These are phyloP conservation scores for Scaptomyza hsui DNA, from an alignment of 1,140 invertebrate genomes.

Conservation along the genomic window DNA sequence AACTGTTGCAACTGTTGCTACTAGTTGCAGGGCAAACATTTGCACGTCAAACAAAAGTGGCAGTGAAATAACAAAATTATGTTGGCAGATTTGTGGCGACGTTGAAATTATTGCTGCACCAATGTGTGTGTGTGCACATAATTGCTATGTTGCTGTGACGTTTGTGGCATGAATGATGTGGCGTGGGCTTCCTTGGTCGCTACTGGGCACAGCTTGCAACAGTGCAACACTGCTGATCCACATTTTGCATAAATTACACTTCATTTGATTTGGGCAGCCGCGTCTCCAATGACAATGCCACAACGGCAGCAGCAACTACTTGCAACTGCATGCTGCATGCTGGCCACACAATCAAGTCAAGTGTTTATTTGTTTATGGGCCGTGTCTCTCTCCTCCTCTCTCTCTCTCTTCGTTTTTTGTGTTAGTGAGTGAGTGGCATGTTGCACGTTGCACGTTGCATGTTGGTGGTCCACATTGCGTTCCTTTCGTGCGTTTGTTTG, in stretches of 20 bases:
- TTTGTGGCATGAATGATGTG: conserved; percentile 79
- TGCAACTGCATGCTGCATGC: conserved; percentile 18
- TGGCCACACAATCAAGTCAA: conserved; percentile 72
- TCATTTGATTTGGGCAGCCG: conserved; percentile 56
- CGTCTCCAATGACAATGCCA: conserved; percentile 63
- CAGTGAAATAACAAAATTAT: conserved; percentile 83
- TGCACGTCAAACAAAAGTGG: conserved; percentile 80
- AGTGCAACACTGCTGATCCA: conserved; percentile 15
- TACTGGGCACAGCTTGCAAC: conserved; percentile 28
- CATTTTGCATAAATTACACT: conserved; percentile 66
- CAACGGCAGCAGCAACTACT: background rate
- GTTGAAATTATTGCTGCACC: conserved; percentile 63
- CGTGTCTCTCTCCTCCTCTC: conserved; percentile 18
- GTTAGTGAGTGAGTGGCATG: conserved; percentile 52
- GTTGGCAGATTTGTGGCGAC: conserved; percentile 80
- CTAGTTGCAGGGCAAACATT: conserved; percentile 68
- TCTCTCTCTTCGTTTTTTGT: conserved; percentile 18
- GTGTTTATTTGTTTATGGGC: conserved; percentile 78
- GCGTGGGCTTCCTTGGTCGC: conserved; percentile 71
- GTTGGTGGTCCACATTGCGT: conserved; percentile 61
- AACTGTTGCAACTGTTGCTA: conserved; percentile 4
- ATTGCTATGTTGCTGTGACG: conserved; percentile 72
- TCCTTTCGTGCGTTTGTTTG: conserved; percentile 56
- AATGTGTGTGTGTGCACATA: conserved; percentile 38
- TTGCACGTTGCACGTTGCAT: conserved; percentile 52